Evolutionary conservation across 2,797 vertebrate genomes (phyloP).

Genomic region (Decapterus maruadsi): DNA sequence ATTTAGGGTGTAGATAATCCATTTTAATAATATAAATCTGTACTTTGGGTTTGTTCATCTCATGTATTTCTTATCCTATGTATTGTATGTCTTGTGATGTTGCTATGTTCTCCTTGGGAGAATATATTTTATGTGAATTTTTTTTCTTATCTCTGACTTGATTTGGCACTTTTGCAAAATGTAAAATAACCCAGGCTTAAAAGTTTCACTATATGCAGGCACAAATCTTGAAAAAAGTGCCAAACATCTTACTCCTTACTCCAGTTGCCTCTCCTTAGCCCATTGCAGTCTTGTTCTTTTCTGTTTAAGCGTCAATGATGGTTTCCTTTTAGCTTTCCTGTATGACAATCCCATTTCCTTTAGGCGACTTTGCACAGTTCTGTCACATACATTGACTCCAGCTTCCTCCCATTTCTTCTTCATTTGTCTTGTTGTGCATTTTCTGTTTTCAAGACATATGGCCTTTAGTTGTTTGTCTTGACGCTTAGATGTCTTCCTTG

Average conservation of each 20-base stretch:
- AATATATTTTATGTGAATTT: neutral
- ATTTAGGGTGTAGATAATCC: neutral
- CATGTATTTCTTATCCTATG: neutral
- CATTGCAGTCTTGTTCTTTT: too few relatives aligned
- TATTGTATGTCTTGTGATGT: neutral
- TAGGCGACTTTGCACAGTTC: too few relatives aligned
- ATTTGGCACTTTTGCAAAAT: neutral
- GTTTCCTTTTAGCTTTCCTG: too few relatives aligned
- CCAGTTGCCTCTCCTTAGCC: too few relatives aligned
- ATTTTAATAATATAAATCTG: neutral
- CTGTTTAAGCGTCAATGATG: too few relatives aligned
- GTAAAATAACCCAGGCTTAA: neutral
- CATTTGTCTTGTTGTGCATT: too few relatives aligned
- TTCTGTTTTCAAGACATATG: too few relatives aligned
- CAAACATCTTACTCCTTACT: slow-evolving; percentile 7
- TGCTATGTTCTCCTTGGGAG: neutral
- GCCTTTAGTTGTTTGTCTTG: too few relatives aligned
- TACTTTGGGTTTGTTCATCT: neutral
- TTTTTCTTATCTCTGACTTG: neutral
- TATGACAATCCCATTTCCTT: too few relatives aligned
- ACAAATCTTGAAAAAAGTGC: neutral
- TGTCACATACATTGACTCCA: too few relatives aligned
- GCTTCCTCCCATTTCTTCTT: too few relatives aligned
- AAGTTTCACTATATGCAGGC: neutral
- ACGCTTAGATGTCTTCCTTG: too few relatives aligned